Conservation (phyloP, 2,113 vertebrate species). For the Glaucomys volans region DNA sequence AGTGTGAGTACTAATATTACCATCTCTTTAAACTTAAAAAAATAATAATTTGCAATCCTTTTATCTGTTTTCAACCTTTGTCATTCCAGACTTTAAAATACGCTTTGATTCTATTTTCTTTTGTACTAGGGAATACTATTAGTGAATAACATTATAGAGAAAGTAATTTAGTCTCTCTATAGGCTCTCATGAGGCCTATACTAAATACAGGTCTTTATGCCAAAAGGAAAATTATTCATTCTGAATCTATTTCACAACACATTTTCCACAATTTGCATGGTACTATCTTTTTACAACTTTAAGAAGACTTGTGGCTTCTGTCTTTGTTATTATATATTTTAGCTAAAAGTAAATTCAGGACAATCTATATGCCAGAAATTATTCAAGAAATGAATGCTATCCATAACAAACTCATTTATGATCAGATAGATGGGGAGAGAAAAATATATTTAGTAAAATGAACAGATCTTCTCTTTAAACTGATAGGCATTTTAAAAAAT, state of each 20-base stretch:
- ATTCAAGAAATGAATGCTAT: neutral
- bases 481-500: neutral
- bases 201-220: neutral
- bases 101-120: neutral
- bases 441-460: neutral
- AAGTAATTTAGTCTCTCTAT: constrained; percentile 34
- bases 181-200: neutral
- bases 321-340: neutral
- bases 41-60: neutral
- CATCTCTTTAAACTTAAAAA: constrained; percentile 9
- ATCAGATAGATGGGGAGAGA: neutral
- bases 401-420: neutral
- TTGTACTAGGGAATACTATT: neutral
- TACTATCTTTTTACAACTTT: neutral
- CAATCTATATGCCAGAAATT: neutral
- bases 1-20: neutral
- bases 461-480: neutral
- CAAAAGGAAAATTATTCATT: constrained; percentile 38
- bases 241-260: neutral
- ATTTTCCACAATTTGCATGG: neutral
- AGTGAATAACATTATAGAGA: neutral
- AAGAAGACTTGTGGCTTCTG: neutral
- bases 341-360: neutral
- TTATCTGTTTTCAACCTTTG: neutral
- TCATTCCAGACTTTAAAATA: constrained; percentile 2